These are phyloP conservation scores for Tor tambroides DNA, from an alignment of 2,113 vertebrate species.

Conservation along the genomic window DNA sequence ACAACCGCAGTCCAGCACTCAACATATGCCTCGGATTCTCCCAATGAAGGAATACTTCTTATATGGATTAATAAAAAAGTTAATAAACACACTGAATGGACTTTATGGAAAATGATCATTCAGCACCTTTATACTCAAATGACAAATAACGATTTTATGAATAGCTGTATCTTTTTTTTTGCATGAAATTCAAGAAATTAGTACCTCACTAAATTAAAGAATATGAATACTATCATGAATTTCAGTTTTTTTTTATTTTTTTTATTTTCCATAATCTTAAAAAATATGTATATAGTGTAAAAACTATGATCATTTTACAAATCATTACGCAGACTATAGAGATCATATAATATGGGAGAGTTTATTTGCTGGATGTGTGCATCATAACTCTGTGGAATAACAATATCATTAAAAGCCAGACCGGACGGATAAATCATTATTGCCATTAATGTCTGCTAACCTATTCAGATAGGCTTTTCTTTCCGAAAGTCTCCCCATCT, in stretches of 20 bases:
- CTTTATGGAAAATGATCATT: neutral
- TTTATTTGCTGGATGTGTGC: too few species aligned
- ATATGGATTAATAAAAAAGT: neutral
- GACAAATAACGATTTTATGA: neutral
- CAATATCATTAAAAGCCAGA: slow-evolving; percentile 93
- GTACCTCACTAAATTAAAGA: neutral
- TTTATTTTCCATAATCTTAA: too few species aligned
- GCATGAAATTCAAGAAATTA: neutral
- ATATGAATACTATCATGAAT: too few species aligned
- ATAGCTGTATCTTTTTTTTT: neutral
- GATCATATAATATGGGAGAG: slow-evolving; percentile 55
- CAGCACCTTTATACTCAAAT: neutral
- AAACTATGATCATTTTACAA: slow-evolving; percentile 76
- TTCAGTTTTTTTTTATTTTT: too few species aligned
- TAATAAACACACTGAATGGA: neutral
- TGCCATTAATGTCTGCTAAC: slow-evolving; percentile 96
- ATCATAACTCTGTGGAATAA: slow-evolving; percentile 92
- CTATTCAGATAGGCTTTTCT: slow-evolving; percentile 92
- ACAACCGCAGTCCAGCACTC: slow-evolving; percentile 64
- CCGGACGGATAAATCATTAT: slow-evolving; percentile 91
- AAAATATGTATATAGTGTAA: too few species aligned
- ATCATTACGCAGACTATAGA: slow-evolving; percentile 71
- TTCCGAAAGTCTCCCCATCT: slow-evolving; percentile 93
- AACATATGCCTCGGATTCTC: neutral
- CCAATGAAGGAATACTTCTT: neutral